These are phyloP conservation scores for Linepithema humile DNA, from an alignment of 1,140 invertebrate species.

Conservation along the genomic window DNA sequence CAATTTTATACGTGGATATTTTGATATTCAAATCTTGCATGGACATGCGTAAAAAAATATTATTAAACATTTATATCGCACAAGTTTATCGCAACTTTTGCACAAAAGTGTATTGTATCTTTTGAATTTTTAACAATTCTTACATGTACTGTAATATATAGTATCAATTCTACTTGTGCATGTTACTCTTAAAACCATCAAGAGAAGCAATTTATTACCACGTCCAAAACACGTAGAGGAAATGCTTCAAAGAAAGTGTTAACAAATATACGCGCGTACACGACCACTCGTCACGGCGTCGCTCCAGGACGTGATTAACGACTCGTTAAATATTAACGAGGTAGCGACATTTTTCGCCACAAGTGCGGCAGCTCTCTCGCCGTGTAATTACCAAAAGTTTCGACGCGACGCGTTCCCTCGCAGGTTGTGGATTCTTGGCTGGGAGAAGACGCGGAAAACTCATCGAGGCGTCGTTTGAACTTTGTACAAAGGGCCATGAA, in stretches of 20 bases:
- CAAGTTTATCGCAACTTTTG: background rate
- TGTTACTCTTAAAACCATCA: constrained; percentile 13
- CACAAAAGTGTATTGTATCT: background rate
- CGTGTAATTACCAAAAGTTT: constrained; percentile 58
- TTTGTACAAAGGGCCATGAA: constrained; percentile 56
- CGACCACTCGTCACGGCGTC: constrained; percentile 16
- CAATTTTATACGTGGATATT: background rate
- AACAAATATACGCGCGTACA: constrained; percentile 46
- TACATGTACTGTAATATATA: constrained; percentile 2
- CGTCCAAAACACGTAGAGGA: constrained; percentile 33
- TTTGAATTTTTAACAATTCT: background rate
- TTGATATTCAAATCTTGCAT: background rate
- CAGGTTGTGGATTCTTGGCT: constrained; percentile 23
- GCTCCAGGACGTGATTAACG: constrained; percentile 41
- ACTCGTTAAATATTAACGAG: constrained; percentile 57
- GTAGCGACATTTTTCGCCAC: constrained; percentile 51
- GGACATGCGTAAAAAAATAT: background rate
- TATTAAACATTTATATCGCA: constrained; percentile 5
- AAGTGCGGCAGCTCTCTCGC: constrained; percentile 2
- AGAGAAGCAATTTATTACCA: constrained; percentile 31
- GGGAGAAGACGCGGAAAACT: constrained; percentile 26
- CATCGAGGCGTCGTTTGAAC: constrained; percentile 56
- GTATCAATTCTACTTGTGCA: constrained; percentile 1
- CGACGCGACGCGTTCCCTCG: background rate
- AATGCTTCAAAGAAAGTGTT: constrained; percentile 43